phyloP scores from a whole-genome alignment of 2,113 vertebrate species.

The Scartelaos histophorus region DNA sequence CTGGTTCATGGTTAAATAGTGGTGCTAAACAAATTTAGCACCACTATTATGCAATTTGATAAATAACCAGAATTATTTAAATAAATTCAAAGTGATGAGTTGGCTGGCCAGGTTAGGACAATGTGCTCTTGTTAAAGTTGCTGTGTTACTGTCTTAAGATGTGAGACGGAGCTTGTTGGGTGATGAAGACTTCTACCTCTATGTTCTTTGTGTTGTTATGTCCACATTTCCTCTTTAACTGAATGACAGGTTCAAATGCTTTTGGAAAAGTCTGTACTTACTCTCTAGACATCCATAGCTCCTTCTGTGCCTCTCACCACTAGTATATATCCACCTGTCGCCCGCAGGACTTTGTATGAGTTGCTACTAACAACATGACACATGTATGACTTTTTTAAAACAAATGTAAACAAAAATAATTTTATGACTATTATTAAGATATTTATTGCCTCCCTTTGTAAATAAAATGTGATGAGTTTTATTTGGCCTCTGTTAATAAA shows the following conservation, averaged over 20 bases:
- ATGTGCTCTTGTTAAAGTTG: constrained; percentile 16
- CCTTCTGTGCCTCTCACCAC: constrained; percentile 38
- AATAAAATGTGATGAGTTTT: constrained; percentile 84
- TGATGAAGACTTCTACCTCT: constrained; percentile 69
- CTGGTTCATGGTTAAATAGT: not conserved
- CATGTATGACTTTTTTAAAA: constrained; percentile 73
- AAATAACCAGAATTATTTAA: not conserved
- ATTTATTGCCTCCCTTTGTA: constrained; percentile 86
- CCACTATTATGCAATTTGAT: not conserved
- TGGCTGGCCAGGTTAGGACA: constrained; percentile 13
- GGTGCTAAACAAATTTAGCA: not conserved
- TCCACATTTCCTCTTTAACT: constrained; percentile 15
- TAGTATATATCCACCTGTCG: constrained; percentile 69
- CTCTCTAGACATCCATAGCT: not conserved
- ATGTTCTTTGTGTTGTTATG: constrained; percentile 42
- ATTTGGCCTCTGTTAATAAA: constrained; percentile 85
- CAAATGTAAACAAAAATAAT: constrained; percentile 82
- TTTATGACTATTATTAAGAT: constrained; percentile 86
- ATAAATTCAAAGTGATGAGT: not conserved
- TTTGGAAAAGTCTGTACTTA: constrained; percentile 25
- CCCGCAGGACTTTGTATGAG: constrained; percentile 68
- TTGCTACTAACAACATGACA: constrained; percentile 82
- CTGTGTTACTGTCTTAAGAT: constrained; percentile 26
- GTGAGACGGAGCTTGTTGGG: constrained; percentile 36
- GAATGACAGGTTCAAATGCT: constrained; percentile 35